Conservation (phyloP, 2,888 invertebrate genomes). For the Deilephila porcellus region DNA sequence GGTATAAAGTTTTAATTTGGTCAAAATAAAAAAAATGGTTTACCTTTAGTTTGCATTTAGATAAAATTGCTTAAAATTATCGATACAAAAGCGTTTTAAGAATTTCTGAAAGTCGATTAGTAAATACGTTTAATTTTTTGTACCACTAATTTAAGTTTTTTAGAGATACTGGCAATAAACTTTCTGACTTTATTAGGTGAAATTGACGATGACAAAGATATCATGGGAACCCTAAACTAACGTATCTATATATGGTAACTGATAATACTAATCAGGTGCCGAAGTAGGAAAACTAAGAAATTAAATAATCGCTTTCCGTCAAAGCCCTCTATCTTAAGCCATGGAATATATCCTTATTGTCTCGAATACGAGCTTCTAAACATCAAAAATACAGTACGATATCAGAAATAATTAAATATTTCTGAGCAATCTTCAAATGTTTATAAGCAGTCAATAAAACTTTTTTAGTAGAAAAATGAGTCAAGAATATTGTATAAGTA, state of each 20-base stretch:
- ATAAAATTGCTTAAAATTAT: conserved; percentile 4
- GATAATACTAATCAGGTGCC: conserved; percentile 25
- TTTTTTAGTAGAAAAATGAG: background rate
- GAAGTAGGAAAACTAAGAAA: conserved; percentile 2
- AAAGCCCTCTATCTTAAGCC: background rate
- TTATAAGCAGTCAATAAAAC: background rate
- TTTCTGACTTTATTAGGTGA: background rate
- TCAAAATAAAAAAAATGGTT: background rate
- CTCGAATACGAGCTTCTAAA: conserved; percentile 18
- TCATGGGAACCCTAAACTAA: conserved; percentile 10
- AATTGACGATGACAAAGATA: background rate
- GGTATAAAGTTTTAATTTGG: background rate
- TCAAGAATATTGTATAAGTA: no score
- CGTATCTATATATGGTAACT: background rate
- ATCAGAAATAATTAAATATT: background rate
- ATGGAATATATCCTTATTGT: conserved; percentile 14
- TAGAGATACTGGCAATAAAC: background rate
- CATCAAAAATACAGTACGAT: background rate
- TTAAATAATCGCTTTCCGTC: background rate
- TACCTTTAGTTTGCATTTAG: background rate
- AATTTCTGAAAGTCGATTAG: background rate
- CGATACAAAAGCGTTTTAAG: background rate
- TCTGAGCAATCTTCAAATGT: background rate
- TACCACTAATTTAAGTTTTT: background rate
- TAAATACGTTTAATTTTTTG: conserved; percentile 2